Base-by-base conservation (phyloP, 2,888 invertebrate species). In the Aleiodes alternator region DNA sequence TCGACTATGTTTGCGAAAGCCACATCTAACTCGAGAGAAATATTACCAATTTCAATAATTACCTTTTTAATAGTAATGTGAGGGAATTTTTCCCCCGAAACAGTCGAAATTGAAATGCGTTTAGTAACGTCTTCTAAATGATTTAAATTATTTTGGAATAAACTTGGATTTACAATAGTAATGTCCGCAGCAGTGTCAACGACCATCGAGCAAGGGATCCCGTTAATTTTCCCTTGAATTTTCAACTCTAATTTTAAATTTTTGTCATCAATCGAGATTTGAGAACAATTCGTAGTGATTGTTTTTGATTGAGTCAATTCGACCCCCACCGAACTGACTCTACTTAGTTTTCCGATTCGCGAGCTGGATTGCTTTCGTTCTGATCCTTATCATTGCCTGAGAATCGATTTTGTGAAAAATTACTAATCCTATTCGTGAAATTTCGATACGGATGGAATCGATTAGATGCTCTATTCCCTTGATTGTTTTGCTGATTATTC, bases 201-300 rank as follows among this genome's bases (percentile, higher is more conserved):
- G 7, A 53, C 29, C 57, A 57, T 57, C 5, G 55, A n/a, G 14
- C 55, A 55, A 55, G 55, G 55, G 14, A 16, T 55, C 14, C 8
- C 16, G 55, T 55, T 55, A n/a, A 55, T 16, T 16, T 16, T 55
- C 16, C 55, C 55, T 14, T 55, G 55, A 16, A 55, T 55, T 55
- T 55, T 55, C 16, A 55, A 55, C 8, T 55, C 55, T 16, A 55
- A 55, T 16, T 0, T 55, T 16, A 14, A 3, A n/a, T 55, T 55
- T 55, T 55, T 55, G 16, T 16, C 16, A 55, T 14, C 14, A 14
- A 55, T 55, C 55, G 55, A 55, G 55, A 55, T 55, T 55, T 55
- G 14, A 16, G 55, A 55, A 55, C 55, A 55, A 16, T 14, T 55
- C 6, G 6, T 55, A 16, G 55, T 6, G 16, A 16, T n/a, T 16